Evolutionary conservation across 2,888 invertebrate genomes (phyloP).

Genomic region (Dermolepida albohirtum): DNA sequence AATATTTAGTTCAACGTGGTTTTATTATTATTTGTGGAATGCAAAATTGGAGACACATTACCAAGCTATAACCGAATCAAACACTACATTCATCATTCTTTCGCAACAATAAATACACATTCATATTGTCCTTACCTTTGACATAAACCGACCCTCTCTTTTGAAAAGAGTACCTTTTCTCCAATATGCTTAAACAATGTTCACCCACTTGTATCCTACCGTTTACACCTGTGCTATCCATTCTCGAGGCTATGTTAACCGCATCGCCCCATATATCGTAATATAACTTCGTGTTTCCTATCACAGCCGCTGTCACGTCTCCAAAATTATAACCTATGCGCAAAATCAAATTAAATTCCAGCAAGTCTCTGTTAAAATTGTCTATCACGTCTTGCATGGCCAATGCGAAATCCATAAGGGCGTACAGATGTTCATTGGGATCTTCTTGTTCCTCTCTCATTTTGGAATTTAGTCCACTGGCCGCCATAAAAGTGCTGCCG

Average conservation of each 20-base stretch:
- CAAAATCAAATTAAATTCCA: conserved; percentile 89
- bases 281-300: conserved; percentile 94
- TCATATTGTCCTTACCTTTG: conserved; percentile 97
- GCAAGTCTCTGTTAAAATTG: conserved; percentile 88
- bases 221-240: conserved; percentile 95
- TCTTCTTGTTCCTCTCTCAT: conserved; percentile 76
- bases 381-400: conserved; percentile 90
- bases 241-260: conserved; percentile 95
- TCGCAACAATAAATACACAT: conserved; percentile 80
- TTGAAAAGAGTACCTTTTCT: conserved; percentile 85
- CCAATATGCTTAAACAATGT: conserved; percentile 77
- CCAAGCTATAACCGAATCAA: conserved; percentile 7
- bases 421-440: conserved; percentile 82
- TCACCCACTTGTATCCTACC: conserved; percentile 87
- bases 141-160: conserved; percentile 94
- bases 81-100: conserved; percentile 62
- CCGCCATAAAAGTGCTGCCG: conserved; percentile 97
- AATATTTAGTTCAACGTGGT: no score
- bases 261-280: conserved; percentile 99
- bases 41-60: conserved; percentile 8
- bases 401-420: conserved; percentile 93
- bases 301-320: conserved; percentile 96
- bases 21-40: conserved; percentile 5
- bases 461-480: conserved; percentile 91
- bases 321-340: conserved; percentile 93